Evolutionary conservation across 2,888 invertebrate genomes (phyloP), one percentile per base, ranked within the genome.

Genomic region (Erebia epiphron): DNA sequence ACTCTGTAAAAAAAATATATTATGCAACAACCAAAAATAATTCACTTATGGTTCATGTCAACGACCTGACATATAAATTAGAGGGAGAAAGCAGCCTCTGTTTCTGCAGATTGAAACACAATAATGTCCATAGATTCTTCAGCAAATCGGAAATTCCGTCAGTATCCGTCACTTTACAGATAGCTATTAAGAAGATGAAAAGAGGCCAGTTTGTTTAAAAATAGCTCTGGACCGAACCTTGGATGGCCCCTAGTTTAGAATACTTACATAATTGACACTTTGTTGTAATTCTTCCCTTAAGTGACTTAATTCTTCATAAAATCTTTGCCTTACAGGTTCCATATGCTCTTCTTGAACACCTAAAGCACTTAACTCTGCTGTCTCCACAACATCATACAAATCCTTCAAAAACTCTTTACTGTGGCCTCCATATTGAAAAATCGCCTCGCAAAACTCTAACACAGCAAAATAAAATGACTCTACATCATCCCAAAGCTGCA

Each of bases 301-400:
- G 18, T 82, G 66, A 62, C 80, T 76, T 72, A 89, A 83, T 70
- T 78, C 80, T 60, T 75, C 71, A 81, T 89, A 91, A 64, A 95
- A 90, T 71, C 91, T 88, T 73, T 94, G 86, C 68, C 88, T 88
- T 26, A 94, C 93, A 69, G 86, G 85, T 70, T 91, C 92, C 26
- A 84, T 86, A 70, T 91, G 90, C 70, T 88, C 86, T 71, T 86
- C 86, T 67, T 78, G 80, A 1, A 88, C 87, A 68, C 86, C 89
- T 70, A 83, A 72, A 66, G 85, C 87, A 84, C 92, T 91, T 9
- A 77, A 74, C 76, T 86, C 86, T 18, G 82, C 78, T 66, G 80
- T 77, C 79, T 90, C 86, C 18, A 92, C 74, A 54, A 92, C 78
- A 67, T 86, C 82, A 72, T 80, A 76, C 56, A 86, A 76, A 70